Base-by-base conservation (phyloP, 2,888 invertebrate species). In the Myopa testacea region DNA sequence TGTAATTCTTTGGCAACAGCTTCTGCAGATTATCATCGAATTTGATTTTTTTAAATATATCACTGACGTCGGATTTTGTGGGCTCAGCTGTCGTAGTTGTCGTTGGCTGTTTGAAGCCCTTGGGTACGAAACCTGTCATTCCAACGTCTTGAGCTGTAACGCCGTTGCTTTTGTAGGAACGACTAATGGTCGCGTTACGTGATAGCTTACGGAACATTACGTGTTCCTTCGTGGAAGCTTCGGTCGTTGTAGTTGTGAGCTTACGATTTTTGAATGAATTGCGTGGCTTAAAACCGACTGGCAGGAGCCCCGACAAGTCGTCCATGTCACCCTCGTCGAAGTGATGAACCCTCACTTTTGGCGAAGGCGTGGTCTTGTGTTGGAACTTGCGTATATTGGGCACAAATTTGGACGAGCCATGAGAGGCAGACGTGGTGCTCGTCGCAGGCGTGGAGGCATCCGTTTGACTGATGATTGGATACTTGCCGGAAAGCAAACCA, bases 401-500 rank as follows among this genome's bases (percentile, higher is more conserved):
- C 65, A 91, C 90, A 76, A 92, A 92, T 78, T 90, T 91, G 0
- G 91, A 91, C 16, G 91, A 87, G n/a, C 92, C 88, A 45, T 45
- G 45, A 10, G 45, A 10, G 45, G 45, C 45, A 50, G 91, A 85
- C 3, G 85, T 84, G 8, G 84, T 81, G 5, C 81, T 84, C 0
- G 91, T 87, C 80, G 91, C 86, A 1, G 84, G 83, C 4, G 88
- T 86, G 8, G 87, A 84, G 14, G 82, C 80, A 50, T 85, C 87
- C 86, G 94, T 93, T 87, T 94, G 93, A 73, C 92, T 93, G 50
- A 93, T 92, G 72, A 93, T 92, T 79, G 94, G 92, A 82, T 95
- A 93, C 74, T 93, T 93, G 72, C 94, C 94, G 4, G 93, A 93
- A 38, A 96, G 89, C 71, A 96, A 92, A 75, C 94, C 94, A 84